These are phyloP conservation scores for Apamea anceps DNA, from an alignment of 2,888 invertebrate genomes.

Conservation along the genomic window DNA sequence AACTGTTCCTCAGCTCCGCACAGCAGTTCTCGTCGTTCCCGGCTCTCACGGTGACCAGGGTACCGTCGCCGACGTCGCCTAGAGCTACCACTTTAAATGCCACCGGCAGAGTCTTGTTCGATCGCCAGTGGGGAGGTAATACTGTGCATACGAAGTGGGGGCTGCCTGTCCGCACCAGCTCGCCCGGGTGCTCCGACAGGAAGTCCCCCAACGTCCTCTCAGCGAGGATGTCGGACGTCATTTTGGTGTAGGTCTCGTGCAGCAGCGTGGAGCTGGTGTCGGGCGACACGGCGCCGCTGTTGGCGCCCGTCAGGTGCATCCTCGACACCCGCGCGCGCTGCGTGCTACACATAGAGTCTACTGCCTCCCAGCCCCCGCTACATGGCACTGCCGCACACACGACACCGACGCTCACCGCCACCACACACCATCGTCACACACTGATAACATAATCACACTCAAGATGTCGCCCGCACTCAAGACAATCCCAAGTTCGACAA, in stretches of 20 bases:
- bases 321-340: slow-evolving; percentile 88
- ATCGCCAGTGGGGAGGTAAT: slow-evolving; percentile 98
- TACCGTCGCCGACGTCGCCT: slow-evolving; percentile 98
- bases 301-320: slow-evolving; percentile 89
- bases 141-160: slow-evolving; percentile 99
- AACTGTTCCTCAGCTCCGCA: slow-evolving; percentile 98
- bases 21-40: slow-evolving; percentile 99
- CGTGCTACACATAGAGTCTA: slow-evolving; percentile 88
- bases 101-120: slow-evolving; percentile 99
- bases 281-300: slow-evolving; percentile 91
- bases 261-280: slow-evolving; percentile 93
- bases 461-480: slow-evolving; percentile 58
- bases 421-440: slow-evolving; percentile 73
- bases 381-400: slow-evolving; percentile 81
- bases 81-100: slow-evolving; percentile 99
- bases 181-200: slow-evolving; percentile 97
- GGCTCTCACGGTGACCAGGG: slow-evolving; percentile 98
- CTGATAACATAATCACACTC: slow-evolving; percentile 72
- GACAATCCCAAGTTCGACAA: slow-evolving; percentile 54
- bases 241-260: slow-evolving; percentile 96
- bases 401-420: slow-evolving; percentile 75
- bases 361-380: slow-evolving; percentile 75
- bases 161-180: slow-evolving; percentile 97
- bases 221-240: slow-evolving; percentile 97
- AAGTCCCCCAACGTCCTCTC: slow-evolving; percentile 96